Conservation (phyloP, 92 coral and sea anemone genomes). For the Parazoanthus darwini region DNA sequence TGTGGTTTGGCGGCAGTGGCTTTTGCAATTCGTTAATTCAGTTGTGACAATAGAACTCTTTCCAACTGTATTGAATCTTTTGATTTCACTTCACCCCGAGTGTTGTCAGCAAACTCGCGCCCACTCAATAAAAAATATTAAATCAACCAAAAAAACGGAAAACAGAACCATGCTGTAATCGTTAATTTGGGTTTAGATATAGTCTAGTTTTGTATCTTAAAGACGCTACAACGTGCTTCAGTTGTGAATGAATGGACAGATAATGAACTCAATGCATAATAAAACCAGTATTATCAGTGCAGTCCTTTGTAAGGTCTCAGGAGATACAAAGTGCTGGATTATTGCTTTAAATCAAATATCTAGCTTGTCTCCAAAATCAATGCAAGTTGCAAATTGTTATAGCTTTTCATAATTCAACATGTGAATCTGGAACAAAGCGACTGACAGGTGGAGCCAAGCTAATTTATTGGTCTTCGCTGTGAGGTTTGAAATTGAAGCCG, state of each 20-base stretch:
- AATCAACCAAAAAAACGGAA: background rate
- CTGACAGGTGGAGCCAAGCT: conserved; percentile 28
- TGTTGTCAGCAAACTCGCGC: conserved; percentile 9
- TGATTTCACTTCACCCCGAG: background rate
- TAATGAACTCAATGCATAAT: background rate
- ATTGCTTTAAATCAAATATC: conserved; percentile 5
- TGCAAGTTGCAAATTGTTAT: conserved; percentile 42
- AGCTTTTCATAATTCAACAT: conserved; percentile 38
- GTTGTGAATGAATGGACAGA: conserved; percentile 2
- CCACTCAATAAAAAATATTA: conserved; percentile 31
- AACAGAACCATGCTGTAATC: background rate
- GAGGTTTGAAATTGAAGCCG: conserved; percentile 12
- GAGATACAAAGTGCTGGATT: conserved; percentile 17
- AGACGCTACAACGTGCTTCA: conserved; percentile 16
- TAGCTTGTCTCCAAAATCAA: conserved; percentile 25
- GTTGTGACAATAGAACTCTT: conserved; percentile 11
- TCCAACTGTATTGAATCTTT: background rate
- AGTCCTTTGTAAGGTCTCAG: conserved; percentile 2
- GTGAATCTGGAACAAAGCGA: conserved; percentile 22
- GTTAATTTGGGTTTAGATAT: background rate
- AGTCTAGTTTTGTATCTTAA: conserved; percentile 15
- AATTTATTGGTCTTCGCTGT: conserved; percentile 22
- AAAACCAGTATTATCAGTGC: background rate
- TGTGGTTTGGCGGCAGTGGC: conserved; percentile 4
- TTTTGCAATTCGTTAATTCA: conserved; percentile 7